Percentiles rank a stretch among this genome's conserved stretches.
Conservation (phyloP, 2,113 vertebrate species). For the Corvus moneduloides region DNA sequence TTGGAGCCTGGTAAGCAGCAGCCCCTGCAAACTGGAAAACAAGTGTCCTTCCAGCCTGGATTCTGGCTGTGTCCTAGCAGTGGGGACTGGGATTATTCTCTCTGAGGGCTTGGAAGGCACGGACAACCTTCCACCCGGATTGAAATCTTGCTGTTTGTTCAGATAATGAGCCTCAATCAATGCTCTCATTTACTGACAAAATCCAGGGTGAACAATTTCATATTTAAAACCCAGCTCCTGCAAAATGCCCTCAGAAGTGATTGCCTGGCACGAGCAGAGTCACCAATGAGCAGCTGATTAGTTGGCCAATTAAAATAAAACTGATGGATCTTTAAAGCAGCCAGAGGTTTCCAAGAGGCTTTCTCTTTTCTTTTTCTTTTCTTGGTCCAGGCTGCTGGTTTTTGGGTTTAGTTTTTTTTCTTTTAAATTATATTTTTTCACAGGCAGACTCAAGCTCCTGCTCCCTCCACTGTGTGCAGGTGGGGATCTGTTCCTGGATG, state of each 20-base stretch:
- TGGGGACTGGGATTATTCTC: neutral
- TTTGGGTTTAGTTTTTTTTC: neutral
- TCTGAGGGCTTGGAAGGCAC: neutral
- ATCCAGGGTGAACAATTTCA: neutral
- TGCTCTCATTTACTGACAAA: neutral
- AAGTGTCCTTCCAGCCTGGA: neutral
- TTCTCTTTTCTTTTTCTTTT: neutral
- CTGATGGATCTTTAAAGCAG: neutral
- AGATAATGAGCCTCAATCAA: slow-evolving; percentile 35
- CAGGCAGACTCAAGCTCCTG: neutral
- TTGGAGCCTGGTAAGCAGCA: neutral
- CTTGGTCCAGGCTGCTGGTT: neutral
- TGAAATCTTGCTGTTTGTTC: neutral
- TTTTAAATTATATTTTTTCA: neutral
- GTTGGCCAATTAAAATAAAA: slow-evolving; percentile 30
- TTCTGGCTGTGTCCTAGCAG: neutral
- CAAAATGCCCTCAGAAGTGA: neutral
- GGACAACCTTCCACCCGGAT: neutral
- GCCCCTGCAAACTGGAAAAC: neutral
- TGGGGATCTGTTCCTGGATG: accelerated
- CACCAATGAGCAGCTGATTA: slow-evolving; percentile 16
- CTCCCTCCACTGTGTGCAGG: neutral
- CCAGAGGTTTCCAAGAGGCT: neutral
- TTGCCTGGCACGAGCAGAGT: neutral
- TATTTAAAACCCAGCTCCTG: slow-evolving; percentile 20